Evolutionary conservation across 2,797 vertebrate species (phyloP).

Genomic region (Arnoldichthys spilopterus): DNA sequence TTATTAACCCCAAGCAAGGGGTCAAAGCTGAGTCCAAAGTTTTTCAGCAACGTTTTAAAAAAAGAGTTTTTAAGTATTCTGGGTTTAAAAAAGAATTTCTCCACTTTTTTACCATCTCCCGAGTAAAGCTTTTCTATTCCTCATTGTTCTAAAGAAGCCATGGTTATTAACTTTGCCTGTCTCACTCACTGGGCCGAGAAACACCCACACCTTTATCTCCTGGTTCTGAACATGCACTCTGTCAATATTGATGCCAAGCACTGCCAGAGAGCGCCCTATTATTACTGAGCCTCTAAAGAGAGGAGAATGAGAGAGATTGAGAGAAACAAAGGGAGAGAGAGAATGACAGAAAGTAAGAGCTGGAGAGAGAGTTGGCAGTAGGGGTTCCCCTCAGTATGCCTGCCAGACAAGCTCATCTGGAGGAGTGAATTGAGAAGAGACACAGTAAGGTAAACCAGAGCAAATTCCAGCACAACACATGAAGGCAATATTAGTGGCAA

Average conservation of each 20-base stretch:
- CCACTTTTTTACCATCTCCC: constrained; percentile 9
- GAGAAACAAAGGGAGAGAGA: neutral
- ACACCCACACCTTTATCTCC: constrained; percentile 27
- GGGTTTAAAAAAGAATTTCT: constrained; percentile 36
- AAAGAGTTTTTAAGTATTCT: constrained; percentile 21
- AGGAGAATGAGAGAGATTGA: neutral
- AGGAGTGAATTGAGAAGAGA: constrained; percentile 27
- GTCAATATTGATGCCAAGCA: constrained; percentile 44
- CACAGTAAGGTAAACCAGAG: neutral
- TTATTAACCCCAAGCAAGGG: neutral
- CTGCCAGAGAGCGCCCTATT: constrained; percentile 29
- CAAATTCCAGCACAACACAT: constrained; percentile 9
- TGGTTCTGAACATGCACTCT: constrained; percentile 23
- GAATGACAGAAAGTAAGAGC: neutral
- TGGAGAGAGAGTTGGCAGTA: neutral
- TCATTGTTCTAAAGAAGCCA: constrained; percentile 32
- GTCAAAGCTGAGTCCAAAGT: constrained; percentile 3
- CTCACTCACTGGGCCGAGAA: constrained; percentile 35
- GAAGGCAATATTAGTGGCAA: neutral
- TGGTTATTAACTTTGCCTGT: constrained; percentile 43
- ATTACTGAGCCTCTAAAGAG: constrained; percentile 29
- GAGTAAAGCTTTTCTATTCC: constrained; percentile 24
- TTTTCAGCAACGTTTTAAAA: constrained; percentile 25
- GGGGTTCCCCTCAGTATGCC: constrained; percentile 10
- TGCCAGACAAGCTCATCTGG: constrained; percentile 33